Evolutionary conservation across 2,113 vertebrate genomes (phyloP).

Genomic region (Dromas ardeola): DNA sequence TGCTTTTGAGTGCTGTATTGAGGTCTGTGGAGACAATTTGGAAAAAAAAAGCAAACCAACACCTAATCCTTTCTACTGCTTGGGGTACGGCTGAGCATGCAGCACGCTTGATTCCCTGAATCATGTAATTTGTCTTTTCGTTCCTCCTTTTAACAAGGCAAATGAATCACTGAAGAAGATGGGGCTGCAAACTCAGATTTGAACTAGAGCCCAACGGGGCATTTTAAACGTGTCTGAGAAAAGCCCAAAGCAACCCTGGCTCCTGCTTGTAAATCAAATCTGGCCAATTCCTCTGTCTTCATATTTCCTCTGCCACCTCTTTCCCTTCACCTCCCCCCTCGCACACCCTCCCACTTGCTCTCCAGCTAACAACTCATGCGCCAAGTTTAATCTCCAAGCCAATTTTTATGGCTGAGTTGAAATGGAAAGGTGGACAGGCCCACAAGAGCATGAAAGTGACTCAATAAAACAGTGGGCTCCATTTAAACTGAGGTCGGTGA

Average conservation of each 20-base stretch:
- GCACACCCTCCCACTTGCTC: not conserved
- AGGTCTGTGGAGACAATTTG: not conserved
- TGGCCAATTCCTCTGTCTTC: not conserved
- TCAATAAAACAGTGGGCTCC: not conserved
- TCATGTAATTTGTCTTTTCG: not conserved
- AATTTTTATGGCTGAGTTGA: conserved; percentile 27
- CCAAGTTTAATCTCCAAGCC: conserved; percentile 9
- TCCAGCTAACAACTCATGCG: not conserved
- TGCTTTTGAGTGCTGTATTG: not conserved
- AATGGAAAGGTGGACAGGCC: not conserved
- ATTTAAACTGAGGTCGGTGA: not conserved
- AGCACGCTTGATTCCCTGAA: not conserved
- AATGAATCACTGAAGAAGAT: not conserved
- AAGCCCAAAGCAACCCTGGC: not conserved
- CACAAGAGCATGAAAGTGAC: conserved; percentile 4
- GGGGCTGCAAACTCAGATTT: not conserved
- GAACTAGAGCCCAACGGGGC: not conserved
- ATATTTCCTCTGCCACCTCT: not conserved
- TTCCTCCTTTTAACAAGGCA: not conserved
- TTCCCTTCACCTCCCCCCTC: not conserved
- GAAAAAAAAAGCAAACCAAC: not conserved
- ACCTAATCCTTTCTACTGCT: not conserved
- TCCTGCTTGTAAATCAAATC: not conserved
- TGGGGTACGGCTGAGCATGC: not conserved
- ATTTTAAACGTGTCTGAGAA: not conserved